phyloP scores from a whole-genome alignment of 2,797 vertebrate genomes.

The Silurus lanzhouensis region DNA sequence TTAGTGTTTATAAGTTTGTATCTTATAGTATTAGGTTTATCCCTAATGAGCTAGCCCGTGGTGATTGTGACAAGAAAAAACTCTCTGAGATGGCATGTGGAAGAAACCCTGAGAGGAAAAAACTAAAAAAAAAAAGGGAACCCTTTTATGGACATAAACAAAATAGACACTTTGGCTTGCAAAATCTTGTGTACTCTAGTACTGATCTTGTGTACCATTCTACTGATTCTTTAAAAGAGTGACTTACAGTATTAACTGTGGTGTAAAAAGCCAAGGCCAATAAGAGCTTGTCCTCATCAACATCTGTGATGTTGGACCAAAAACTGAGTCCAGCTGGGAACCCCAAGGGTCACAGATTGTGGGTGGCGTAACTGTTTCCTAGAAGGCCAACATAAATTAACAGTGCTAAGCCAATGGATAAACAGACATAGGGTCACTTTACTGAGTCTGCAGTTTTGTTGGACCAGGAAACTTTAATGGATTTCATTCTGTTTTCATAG shows the following conservation, averaged over 20 bases:
- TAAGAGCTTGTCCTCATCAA: slow-evolving; percentile 12
- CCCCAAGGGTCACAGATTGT: slow-evolving; percentile 4
- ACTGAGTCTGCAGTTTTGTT: not conserved
- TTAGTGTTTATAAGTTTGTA: too few relatives aligned
- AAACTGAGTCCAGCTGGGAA: slow-evolving; percentile 31
- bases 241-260: not conserved
- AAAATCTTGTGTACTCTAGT: not conserved
- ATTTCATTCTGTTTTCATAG: not conserved
- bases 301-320: slow-evolving; percentile 22
- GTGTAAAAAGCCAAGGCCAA: slow-evolving; percentile 14
- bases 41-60: too few relatives aligned
- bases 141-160: not conserved
- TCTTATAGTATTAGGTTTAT: too few relatives aligned
- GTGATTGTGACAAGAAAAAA: too few relatives aligned
- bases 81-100: too few relatives aligned
- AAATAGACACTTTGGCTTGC: not conserved
- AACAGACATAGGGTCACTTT: slow-evolving; percentile 29
- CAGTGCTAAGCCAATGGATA: slow-evolving; percentile 20
- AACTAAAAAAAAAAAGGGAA: too few relatives aligned
- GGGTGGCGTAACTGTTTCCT: slow-evolving; percentile 20
- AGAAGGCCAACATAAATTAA: slow-evolving; percentile 3
- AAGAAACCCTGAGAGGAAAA: too few relatives aligned
- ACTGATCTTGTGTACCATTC: not conserved
- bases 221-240: not conserved
- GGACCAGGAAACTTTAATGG: slow-evolving; percentile 3